Evolutionary conservation across 2,888 invertebrate genomes (phyloP), one percentile per base, ranked within the genome.

Genomic region (Patella pellucida): DNA sequence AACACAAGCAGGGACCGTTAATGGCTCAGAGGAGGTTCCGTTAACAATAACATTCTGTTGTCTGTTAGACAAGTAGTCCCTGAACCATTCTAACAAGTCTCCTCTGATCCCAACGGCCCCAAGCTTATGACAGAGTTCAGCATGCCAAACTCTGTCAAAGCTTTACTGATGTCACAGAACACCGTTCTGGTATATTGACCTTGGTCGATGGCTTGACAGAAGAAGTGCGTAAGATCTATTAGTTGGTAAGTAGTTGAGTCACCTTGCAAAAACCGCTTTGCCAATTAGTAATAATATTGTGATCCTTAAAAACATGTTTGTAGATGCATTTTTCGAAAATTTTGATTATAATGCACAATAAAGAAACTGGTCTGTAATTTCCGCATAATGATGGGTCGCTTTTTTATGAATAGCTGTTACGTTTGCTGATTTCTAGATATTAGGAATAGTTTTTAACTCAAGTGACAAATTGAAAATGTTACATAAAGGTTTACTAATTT

Each of bases 301-400:
- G 56, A 19, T 5, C 16, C 7, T 56, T 56, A 56, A 56, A 56
- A 15, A 56, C 56, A 56, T 56, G 56, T 19, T 56, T 56, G 14
- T 56, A 56, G n/a, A n/a, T 56, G 19, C 56, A 56, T 56, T 56
- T 56, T 56, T 56, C 56, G 19, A 56, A 56, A n/a, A 56, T 5
- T 56, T 4, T 56, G 9, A 19, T n/a, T n/a, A 56, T 56, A 14
- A 56, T 56, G 19, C 56, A n/a, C n/a, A n/a, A n/a, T n/a, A n/a
- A n/a, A n/a, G n/a, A n/a, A n/a, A n/a, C n/a, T n/a, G n/a, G n/a
- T n/a, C n/a, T n/a, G n/a, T n/a, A n/a, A n/a, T n/a, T n/a, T n/a
- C n/a, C n/a, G n/a, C n/a, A n/a, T n/a, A n/a, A n/a, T n/a, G n/a
- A n/a, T n/a, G n/a, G n/a, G n/a, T n/a, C n/a, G n/a, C n/a, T n/a